These are phyloP conservation scores for Rhamphomyia laevipes DNA, from an alignment of 2,888 invertebrate genomes.

Conservation along the genomic window DNA sequence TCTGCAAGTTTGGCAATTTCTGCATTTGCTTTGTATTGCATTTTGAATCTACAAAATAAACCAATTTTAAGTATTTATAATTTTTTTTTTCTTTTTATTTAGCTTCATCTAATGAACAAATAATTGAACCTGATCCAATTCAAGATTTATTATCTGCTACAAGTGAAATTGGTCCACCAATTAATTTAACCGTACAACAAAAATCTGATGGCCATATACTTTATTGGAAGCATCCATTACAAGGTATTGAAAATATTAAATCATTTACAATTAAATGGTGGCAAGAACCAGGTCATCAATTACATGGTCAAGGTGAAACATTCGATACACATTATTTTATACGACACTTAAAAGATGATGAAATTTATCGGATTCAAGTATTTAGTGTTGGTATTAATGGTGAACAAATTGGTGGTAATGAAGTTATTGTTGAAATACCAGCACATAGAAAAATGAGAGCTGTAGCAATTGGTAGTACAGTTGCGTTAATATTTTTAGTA, in stretches of 20 bases:
- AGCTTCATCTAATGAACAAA: slow-evolving; percentile 9
- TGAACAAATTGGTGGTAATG: slow-evolving; percentile 50
- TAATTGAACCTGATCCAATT: slow-evolving; percentile 3
- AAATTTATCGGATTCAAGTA: slow-evolving; percentile 62
- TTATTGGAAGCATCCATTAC: slow-evolving; percentile 57
- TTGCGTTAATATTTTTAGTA: slow-evolving; percentile 53
- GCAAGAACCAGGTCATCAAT: slow-evolving; percentile 49
- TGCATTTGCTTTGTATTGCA: too few relatives aligned
- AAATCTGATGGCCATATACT: slow-evolving; percentile 66
- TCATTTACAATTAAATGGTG: slow-evolving; percentile 61
- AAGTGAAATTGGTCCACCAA: slow-evolving; percentile 46
- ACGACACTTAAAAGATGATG: slow-evolving; percentile 58
- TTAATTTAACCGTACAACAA: slow-evolving; percentile 57
- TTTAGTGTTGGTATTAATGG: slow-evolving; percentile 49
- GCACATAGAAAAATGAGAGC: slow-evolving; percentile 58
- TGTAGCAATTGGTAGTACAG: slow-evolving; percentile 59
- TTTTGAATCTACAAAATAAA: too few relatives aligned
- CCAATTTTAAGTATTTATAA: too few relatives aligned
- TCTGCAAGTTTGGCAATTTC: too few relatives aligned
- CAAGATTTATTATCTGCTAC: slow-evolving; percentile 17
- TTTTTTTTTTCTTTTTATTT: slow-evolving; percentile 1
- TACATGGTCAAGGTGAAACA: slow-evolving; percentile 56
- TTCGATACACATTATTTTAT: slow-evolving; percentile 59
- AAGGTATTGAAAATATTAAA: slow-evolving; percentile 44
- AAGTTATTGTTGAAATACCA: slow-evolving; percentile 53